Conservation (phyloP, 2,797 vertebrate genomes). For the Australoheros facetus region DNA sequence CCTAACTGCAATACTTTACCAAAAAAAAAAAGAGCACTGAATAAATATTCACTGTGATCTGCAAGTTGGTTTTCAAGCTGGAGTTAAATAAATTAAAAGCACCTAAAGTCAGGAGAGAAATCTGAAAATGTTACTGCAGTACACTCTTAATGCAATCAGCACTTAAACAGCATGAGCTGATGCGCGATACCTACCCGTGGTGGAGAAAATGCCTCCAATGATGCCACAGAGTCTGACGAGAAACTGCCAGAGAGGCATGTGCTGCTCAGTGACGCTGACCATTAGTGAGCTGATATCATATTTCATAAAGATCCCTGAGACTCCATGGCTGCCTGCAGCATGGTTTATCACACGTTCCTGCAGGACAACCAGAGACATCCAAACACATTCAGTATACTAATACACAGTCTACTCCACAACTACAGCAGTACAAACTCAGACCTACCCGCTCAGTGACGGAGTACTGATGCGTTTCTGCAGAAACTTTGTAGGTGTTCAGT, state of each 20-base stretch:
- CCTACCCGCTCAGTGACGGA: conserved; percentile 82
- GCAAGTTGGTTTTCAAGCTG: background rate
- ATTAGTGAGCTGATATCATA: conserved; percentile 97
- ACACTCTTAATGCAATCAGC: background rate
- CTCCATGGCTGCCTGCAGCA: conserved; percentile 94
- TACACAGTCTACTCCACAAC: background rate
- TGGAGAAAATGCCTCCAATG: conserved; percentile 97
- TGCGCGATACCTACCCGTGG: conserved; percentile 84
- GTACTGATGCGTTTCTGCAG: conserved; percentile 83
- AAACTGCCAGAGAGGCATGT: conserved; percentile 99
- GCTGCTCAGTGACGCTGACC: conserved; percentile 96
- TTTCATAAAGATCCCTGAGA: conserved; percentile 99
- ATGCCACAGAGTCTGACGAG: conserved; percentile 96
- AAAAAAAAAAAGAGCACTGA: background rate
- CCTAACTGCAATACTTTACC: background rate
- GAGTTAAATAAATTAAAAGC: too few species aligned
- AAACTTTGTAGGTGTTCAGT: conserved; percentile 91
- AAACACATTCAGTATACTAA: background rate
- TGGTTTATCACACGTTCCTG: conserved; percentile 96
- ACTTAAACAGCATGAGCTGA: background rate
- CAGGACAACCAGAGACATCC: background rate
- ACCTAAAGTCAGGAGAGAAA: background rate
- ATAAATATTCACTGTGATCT: background rate
- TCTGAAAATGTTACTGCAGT: background rate
- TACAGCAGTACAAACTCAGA: background rate